Base-by-base conservation (phyloP, 2,888 invertebrate species). In the Tenodera sinensis region DNA sequence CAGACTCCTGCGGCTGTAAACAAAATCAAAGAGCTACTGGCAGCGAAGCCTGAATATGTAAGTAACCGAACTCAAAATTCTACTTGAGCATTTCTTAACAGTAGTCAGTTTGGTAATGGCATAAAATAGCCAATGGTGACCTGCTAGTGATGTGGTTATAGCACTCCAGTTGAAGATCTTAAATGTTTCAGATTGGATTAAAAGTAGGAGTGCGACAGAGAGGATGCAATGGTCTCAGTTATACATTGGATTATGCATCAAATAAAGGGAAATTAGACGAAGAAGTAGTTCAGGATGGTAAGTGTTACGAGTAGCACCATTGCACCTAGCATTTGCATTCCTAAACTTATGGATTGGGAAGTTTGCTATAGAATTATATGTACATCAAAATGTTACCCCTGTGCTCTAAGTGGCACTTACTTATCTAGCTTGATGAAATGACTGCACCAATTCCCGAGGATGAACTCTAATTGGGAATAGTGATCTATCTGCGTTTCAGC, bases 181-280 rank as follows among this genome's bases (percentile, higher is more conserved):
- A 1, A 42, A 84, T 88, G 89, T 91, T 92, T 85, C 91, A 96
- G 96, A 95, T 98, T 92, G 99, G 98, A 4, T 94, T 99, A 83
- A 98, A 98, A 95, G 97, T 99, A 92, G 99, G 99, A 88, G 99
- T 99, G 3, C 96, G 97, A 90, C 99, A 99, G 93, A 95, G 99
- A 92, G 99, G 99, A 1, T 99, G 99, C 93, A 99, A 99, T 94
- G 99, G 99, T 15, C 94, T 99, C 54, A 99, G 99, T 89, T 99
- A 99, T 92, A 99, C 98, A 9, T 94, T 99, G 89, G 98, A 99
- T 92, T 99, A 99, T 94, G 98, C 98, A 20, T 95, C 95, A 91
- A 95, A 96, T 90, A 99, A 98, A 94, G 97, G 96, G 91, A 98
- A 98, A 94, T 95, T 99, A 92, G 99, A 99, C 93, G 99, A 99